Evolutionary conservation across 2,797 vertebrate species (phyloP).

Genomic region (Sciurus vulgaris): DNA sequence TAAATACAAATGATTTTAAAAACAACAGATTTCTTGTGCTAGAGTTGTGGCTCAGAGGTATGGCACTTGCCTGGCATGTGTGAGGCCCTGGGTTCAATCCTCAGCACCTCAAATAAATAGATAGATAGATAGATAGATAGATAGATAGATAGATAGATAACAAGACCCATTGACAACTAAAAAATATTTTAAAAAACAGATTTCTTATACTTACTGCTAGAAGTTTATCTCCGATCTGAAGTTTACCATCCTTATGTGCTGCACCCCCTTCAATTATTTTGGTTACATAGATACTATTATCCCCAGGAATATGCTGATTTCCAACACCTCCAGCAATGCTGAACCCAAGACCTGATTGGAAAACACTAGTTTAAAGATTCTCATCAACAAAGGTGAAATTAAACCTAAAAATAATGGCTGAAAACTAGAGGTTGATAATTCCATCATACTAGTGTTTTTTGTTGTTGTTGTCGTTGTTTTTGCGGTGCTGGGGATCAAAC

Average conservation of each 20-base stretch:
- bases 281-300: slow-evolving; percentile 99
- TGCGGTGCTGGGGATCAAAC: no score
- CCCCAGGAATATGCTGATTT: slow-evolving; percentile 98
- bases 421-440: slow-evolving; percentile 43
- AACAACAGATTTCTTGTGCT: background rate
- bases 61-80: no score
- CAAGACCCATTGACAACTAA: no score
- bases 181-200: background rate
- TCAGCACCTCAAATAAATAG: no score
- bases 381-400: slow-evolving; percentile 50
- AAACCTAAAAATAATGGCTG: slow-evolving; percentile 17
- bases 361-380: slow-evolving; percentile 72
- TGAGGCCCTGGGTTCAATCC: no score
- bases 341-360: slow-evolving; percentile 95
- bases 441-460: background rate
- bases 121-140: no score
- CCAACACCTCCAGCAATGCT: slow-evolving; percentile 99
- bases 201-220: slow-evolving; percentile 93
- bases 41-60: no score
- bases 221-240: slow-evolving; percentile 99
- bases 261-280: slow-evolving; percentile 99
- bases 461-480: no score
- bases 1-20: background rate
- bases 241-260: slow-evolving; percentile 96
- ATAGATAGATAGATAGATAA: no score